Conservation (phyloP, 2,888 invertebrate genomes). For the Melieria picta region DNA sequence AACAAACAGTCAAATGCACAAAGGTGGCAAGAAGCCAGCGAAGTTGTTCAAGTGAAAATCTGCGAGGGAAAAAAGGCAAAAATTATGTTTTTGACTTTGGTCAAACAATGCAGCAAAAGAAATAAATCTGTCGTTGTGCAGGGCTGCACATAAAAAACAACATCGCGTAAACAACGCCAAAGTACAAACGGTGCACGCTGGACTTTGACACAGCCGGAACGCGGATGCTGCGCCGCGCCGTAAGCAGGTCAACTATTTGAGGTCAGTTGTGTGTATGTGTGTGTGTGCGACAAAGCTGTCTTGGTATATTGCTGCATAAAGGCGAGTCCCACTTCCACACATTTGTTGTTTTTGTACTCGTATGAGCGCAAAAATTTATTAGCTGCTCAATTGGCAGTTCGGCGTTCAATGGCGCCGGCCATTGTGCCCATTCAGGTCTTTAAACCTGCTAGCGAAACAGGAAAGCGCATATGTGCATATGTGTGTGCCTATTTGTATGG, state of each 20-base stretch:
- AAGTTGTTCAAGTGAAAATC: not conserved
- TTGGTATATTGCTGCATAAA: too few species aligned
- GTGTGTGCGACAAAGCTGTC: too few species aligned
- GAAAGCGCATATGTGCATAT: not conserved
- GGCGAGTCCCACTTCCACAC: not conserved
- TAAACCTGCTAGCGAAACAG: not conserved
- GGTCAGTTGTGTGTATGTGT: conserved; percentile 16
- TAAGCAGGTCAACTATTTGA: conserved; percentile 21
- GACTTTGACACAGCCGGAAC: too few species aligned
- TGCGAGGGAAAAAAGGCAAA: not conserved
- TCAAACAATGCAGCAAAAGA: too few species aligned
- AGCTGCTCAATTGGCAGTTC: not conserved
- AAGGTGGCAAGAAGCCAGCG: not conserved
- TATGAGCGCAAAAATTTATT: not conserved
- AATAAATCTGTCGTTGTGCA: too few species aligned
- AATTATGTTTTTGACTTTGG: not conserved
- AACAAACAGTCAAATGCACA: not conserved
- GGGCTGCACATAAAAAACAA: too few species aligned
- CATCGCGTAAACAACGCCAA: too few species aligned
- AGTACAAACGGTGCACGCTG: too few species aligned
- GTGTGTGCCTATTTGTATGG: not conserved
- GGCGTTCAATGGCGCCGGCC: not conserved
- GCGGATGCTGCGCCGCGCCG: too few species aligned
- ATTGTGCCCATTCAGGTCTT: not conserved
- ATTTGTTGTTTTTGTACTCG: not conserved